Conservation (phyloP, 1,140 invertebrate species). For the Batillaria attramentaria region DNA sequence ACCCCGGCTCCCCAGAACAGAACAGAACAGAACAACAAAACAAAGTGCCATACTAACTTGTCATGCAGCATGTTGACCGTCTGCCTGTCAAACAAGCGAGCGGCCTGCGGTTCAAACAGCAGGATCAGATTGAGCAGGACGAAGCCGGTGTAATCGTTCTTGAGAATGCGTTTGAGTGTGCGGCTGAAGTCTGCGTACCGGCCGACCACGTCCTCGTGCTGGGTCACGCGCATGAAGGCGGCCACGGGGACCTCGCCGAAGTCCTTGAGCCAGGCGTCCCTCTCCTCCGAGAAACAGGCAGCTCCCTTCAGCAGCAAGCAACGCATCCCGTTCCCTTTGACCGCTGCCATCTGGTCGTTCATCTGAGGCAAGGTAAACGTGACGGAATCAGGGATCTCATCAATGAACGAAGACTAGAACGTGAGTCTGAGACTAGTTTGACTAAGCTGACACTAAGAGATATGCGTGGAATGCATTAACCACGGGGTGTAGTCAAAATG, state of each 20-base stretch:
- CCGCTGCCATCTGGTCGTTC: neutral
- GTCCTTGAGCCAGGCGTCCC: constrained; percentile 12
- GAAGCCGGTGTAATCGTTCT: constrained; percentile 11
- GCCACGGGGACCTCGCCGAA: constrained; percentile 8
- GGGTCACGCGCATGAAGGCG: neutral
- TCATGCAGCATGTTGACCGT: constrained; percentile 11
- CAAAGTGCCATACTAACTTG: constrained; percentile 11
- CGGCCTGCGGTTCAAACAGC: constrained; percentile 1
- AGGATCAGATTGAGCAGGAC: constrained; percentile 1
- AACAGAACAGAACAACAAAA: too few species aligned
- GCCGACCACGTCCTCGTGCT: neutral
- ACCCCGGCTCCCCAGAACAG: too few species aligned
- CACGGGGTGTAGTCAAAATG: neutral
- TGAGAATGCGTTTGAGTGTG: constrained; percentile 16
- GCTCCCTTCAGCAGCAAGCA: constrained; percentile 21
- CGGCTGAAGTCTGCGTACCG: constrained; percentile 13
- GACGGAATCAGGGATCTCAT: neutral
- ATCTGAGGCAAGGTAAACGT: neutral
- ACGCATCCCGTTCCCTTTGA: neutral
- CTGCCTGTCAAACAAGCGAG: neutral
- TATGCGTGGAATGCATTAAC: neutral
- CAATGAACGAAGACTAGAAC: neutral
- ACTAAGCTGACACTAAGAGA: neutral
- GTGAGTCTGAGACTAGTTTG: neutral
- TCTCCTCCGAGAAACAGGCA: constrained; percentile 6